Evolutionary conservation across 2,797 vertebrate genomes (phyloP).

Genomic region (Urosaurus nigricauda): DNA sequence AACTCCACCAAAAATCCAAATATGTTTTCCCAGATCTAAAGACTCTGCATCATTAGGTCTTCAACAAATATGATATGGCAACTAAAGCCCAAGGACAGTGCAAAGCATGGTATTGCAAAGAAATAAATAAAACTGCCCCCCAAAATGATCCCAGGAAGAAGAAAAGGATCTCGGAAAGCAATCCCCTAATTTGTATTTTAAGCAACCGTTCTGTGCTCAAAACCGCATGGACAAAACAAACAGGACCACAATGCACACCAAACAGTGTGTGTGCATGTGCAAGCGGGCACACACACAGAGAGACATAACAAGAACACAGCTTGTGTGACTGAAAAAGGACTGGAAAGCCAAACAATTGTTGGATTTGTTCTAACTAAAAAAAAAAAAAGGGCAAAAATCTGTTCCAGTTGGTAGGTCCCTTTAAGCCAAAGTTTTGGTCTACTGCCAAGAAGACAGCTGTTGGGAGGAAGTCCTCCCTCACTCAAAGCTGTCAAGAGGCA

Average conservation of each 20-base stretch:
- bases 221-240: conserved; percentile 11
- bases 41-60: background rate
- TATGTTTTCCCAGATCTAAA: background rate
- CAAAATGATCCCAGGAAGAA: conserved; percentile 5
- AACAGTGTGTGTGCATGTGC: too few species aligned
- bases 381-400: conserved; percentile 78
- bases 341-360: conserved; percentile 82
- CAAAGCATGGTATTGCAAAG: background rate
- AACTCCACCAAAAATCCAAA: too few species aligned
- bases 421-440: conserved; percentile 92
- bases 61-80: background rate
- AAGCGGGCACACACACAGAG: background rate
- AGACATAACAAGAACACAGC: conserved; percentile 38
- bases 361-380: conserved; percentile 78
- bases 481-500: conserved; percentile 90
- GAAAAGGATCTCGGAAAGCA: conserved; percentile 32
- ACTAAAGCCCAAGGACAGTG: background rate
- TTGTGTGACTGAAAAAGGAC: conserved; percentile 61
- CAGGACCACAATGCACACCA: conserved; percentile 30
- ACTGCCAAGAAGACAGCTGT: conserved; percentile 98
- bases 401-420: conserved; percentile 87
- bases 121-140: conserved; percentile 19
- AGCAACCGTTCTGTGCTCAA: background rate
- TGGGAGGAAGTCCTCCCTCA: conserved; percentile 90
- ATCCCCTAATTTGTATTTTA: conserved; percentile 34